phyloP scores from a whole-genome alignment of 35 echinoderm and acorn worm genomes.

The Strongylocentrotus purpuratus region DNA sequence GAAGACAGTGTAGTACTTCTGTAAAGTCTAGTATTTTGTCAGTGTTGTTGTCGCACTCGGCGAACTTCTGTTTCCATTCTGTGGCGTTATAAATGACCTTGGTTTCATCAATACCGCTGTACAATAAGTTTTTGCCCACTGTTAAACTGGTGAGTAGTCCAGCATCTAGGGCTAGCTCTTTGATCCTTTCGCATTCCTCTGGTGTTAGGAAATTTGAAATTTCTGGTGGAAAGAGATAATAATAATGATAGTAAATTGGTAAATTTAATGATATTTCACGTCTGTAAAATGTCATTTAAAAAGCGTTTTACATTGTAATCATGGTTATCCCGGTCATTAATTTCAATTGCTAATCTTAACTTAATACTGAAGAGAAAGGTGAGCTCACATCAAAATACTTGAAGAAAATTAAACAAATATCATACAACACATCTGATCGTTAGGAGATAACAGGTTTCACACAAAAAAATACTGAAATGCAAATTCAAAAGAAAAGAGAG shows the following conservation, averaged over 20 bases:
- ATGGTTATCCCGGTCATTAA: too few relatives aligned
- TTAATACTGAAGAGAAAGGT: too few relatives aligned
- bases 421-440: too few relatives aligned
- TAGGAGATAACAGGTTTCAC: too few relatives aligned
- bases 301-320: too few relatives aligned
- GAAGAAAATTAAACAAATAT: too few relatives aligned
- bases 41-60: slow-evolving; percentile 9
- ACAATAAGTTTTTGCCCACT: rapidly evolving
- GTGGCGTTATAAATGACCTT: neutral
- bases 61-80: neutral
- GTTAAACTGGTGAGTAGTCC: neutral
- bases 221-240: neutral
- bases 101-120: neutral
- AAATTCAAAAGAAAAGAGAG: too few relatives aligned
- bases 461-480: too few relatives aligned
- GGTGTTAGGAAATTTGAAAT: neutral
- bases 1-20: neutral
- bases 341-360: too few relatives aligned
- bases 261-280: too few relatives aligned
- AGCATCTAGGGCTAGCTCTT: neutral
- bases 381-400: too few relatives aligned
- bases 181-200: neutral
- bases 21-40: neutral
- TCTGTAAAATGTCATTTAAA: too few relatives aligned
- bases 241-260: neutral